phyloP scores from a whole-genome alignment of 2,888 invertebrate genomes.

The Ophioninae sp. region DNA sequence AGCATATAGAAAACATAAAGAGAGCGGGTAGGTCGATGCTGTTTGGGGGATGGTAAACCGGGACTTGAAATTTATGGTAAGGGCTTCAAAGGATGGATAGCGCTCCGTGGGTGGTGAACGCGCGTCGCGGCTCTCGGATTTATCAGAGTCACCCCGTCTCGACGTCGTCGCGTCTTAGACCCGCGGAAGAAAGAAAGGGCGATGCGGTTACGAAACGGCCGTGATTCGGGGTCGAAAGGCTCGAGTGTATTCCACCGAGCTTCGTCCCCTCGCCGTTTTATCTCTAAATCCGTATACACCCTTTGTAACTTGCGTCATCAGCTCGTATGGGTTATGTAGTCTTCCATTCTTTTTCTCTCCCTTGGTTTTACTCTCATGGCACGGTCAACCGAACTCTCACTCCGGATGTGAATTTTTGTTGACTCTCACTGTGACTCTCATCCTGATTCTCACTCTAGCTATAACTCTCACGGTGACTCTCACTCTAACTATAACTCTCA shows the following conservation, averaged over 20 bases:
- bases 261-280: constrained; percentile 55
- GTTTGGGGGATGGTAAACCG: constrained; percentile 62
- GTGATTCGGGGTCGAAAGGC: constrained; percentile 63
- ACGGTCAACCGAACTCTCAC: neutral
- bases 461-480: neutral
- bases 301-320: neutral
- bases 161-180: constrained; percentile 24
- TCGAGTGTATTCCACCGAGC: constrained; percentile 65
- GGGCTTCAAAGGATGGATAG: constrained; percentile 57
- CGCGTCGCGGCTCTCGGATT: constrained; percentile 34
- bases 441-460: no score
- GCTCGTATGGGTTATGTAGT: neutral
- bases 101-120: constrained; percentile 36
- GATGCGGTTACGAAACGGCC: constrained; percentile 55
- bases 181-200: constrained; percentile 3
- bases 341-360: neutral
- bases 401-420: neutral
- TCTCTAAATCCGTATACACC: constrained; percentile 52
- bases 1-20: constrained; percentile 34
- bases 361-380: neutral
- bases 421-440: neutral
- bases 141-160: constrained; percentile 64
- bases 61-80: constrained; percentile 67
- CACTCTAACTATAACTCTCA: neutral
- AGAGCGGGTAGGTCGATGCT: constrained; percentile 47